Evolutionary conservation across 1,140 invertebrate genomes (phyloP).

Genomic region (Teleopsis dalmanni): DNA sequence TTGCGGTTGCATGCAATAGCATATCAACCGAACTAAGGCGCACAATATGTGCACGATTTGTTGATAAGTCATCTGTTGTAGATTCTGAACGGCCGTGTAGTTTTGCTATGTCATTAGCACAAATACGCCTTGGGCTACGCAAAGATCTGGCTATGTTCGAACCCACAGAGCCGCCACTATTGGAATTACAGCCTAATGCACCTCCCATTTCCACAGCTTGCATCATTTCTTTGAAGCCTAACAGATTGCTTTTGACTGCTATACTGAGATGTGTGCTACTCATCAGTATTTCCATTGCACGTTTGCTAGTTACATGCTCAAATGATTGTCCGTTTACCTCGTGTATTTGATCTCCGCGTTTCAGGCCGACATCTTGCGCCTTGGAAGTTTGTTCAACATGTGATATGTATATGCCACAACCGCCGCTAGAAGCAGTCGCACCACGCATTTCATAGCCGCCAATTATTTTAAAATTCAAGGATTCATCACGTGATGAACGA

Average conservation of each 20-base stretch:
- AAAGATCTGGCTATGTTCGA: conserved; percentile 11
- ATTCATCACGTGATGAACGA: conserved; percentile 82
- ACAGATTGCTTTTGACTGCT: conserved; percentile 93
- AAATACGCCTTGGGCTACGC: conserved; percentile 36
- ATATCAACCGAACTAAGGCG: conserved; percentile 38
- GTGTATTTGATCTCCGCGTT: conserved; percentile 93
- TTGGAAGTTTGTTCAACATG: conserved; percentile 89
- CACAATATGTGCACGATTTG: conserved; percentile 31
- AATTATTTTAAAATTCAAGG: conserved; percentile 85
- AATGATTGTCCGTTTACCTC: conserved; percentile 97
- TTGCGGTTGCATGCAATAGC: conserved; percentile 15
- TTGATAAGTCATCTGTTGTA: conserved; percentile 24
- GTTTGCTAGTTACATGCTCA: conserved; percentile 79
- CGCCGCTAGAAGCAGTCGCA: conserved; percentile 44
- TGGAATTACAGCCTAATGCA: conserved; percentile 37
- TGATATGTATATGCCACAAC: conserved; percentile 86
- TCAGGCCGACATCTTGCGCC: conserved; percentile 92
- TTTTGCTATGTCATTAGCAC: conserved; percentile 42
- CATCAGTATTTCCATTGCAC: conserved; percentile 85
- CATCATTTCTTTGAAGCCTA: conserved; percentile 77
- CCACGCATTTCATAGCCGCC: conserved; percentile 78
- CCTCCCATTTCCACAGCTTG: conserved; percentile 69
- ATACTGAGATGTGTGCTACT: conserved; percentile 93
- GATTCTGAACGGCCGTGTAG: conserved; percentile 25
- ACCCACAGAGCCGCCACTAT: conserved; percentile 21